Base-by-base conservation (phyloP, 2,888 invertebrate genomes). In the Epiblema foenella region DNA sequence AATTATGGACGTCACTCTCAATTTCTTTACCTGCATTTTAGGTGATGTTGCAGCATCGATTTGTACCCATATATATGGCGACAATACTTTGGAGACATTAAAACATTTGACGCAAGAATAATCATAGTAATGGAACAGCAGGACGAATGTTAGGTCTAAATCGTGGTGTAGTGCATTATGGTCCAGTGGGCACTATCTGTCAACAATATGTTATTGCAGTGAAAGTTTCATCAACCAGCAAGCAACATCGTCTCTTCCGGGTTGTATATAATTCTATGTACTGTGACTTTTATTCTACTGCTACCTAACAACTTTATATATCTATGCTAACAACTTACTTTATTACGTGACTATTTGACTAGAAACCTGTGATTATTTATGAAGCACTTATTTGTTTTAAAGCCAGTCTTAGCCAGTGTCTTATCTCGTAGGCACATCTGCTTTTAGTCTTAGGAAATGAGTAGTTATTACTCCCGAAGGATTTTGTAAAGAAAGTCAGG, bases 1-100 rank as follows among this genome's bases (percentile, higher is more conserved):
- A 87, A 87, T 85, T 83, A 83, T 83, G 79, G 82, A 75, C 72
- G 79, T 78, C 87, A 90, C 90, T 90, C 86, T 89, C 85, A 82
- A 81, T 90, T 91, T 91, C 89, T 87, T 86, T 86, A 81, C 82
- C 85, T 79, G 75, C 77, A 80, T 76, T 83, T 84, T 82, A 75
- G 81, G 79, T 24, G 63, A 58, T 72, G 57, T 69, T 63, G 72
- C 64, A 79, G 78, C 76, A 77, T 72, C 76, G 75, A 46, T 60
- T 29, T 56, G 39, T 37, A 39, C 37, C 49, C 49, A 11, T 18
- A 49, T 15, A 24, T 24, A 39, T 64, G 39, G 46, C 18, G 7
- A 57, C 37, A 18, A 56, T 49, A 37, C 15, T 33, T 15, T 12
- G 17, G 1, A 4, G 52, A 54, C 33, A 10, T 56, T 18, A 60